Conservation (phyloP, 1,140 invertebrate genomes). For the Alviniconcha marisindica region DNA sequence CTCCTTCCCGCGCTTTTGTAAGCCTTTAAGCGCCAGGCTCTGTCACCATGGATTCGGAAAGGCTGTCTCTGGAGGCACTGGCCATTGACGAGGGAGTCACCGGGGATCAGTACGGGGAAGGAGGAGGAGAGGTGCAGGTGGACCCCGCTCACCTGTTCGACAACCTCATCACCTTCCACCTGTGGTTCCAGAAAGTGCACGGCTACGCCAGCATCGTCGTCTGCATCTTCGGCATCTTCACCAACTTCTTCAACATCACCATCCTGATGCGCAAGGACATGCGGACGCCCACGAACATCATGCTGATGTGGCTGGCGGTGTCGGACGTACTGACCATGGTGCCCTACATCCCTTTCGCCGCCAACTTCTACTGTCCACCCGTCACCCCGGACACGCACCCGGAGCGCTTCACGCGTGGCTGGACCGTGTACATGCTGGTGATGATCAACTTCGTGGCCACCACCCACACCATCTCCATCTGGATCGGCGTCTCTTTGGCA, state of each 20-base stretch:
- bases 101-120: background rate
- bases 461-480: constrained; percentile 95
- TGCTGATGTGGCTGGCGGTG: constrained; percentile 89
- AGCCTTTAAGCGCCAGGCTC: too few relatives aligned
- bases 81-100: background rate
- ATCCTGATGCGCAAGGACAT: constrained; percentile 91
- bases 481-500: constrained; percentile 92
- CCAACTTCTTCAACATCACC: constrained; percentile 92
- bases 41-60: background rate
- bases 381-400: constrained; percentile 52
- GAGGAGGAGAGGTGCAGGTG: background rate
- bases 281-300: constrained; percentile 86
- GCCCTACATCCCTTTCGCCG: constrained; percentile 90
- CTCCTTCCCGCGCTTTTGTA: background rate
- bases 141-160: background rate
- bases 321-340: constrained; percentile 92
- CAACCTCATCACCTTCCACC: constrained; percentile 61
- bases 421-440: constrained; percentile 68
- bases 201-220: constrained; percentile 85
- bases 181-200: constrained; percentile 79
- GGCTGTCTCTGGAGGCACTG: background rate
- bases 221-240: constrained; percentile 91
- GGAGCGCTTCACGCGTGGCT: constrained; percentile 61
- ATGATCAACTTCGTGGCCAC: constrained; percentile 84
- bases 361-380: constrained; percentile 79